phyloP scores from a whole-genome alignment of 1,140 invertebrate species.

The Macrocentrus cingulum region DNA sequence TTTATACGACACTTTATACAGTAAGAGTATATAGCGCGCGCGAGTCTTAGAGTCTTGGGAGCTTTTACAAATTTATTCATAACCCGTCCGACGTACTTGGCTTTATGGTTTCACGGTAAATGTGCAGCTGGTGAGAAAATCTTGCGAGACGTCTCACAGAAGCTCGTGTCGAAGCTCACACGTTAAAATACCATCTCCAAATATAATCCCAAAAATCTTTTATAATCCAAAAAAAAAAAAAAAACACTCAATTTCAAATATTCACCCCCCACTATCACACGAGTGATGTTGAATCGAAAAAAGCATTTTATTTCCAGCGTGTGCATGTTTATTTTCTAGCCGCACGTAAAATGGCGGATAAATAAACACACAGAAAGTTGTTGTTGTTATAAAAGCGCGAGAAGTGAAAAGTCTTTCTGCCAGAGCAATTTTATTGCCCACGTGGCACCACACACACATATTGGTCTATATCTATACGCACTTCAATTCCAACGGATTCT shows the following conservation, averaged over 20 bases:
- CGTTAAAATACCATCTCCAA: too few species aligned
- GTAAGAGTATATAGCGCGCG: neutral
- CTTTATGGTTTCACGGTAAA: constrained; percentile 26
- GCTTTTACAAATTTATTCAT: constrained; percentile 36
- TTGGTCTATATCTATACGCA: neutral
- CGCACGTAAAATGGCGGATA: neutral
- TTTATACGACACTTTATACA: too few species aligned
- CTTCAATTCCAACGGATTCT: neutral
- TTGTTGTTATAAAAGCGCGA: neutral
- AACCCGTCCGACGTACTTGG: constrained; percentile 26
- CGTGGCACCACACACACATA: constrained; percentile 11
- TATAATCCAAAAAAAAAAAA: neutral
- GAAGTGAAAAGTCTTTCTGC: constrained; percentile 8
- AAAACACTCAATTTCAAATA: neutral
- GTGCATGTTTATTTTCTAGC: constrained; percentile 1
- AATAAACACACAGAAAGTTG: constrained; percentile 3
- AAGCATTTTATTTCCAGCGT: constrained; percentile 14
- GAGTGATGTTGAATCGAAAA: too few species aligned
- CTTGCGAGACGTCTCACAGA: constrained; percentile 17
- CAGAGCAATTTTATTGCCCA: constrained; percentile 21
- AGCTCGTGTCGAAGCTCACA: constrained; percentile 1
- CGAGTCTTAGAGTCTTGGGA: constrained; percentile 23
- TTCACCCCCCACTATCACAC: too few species aligned
- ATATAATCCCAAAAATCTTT: too few species aligned
- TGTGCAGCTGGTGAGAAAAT: constrained; percentile 23